phyloP scores from a whole-genome alignment of 2,888 invertebrate species.

The Nesidiocoris tenuis region DNA sequence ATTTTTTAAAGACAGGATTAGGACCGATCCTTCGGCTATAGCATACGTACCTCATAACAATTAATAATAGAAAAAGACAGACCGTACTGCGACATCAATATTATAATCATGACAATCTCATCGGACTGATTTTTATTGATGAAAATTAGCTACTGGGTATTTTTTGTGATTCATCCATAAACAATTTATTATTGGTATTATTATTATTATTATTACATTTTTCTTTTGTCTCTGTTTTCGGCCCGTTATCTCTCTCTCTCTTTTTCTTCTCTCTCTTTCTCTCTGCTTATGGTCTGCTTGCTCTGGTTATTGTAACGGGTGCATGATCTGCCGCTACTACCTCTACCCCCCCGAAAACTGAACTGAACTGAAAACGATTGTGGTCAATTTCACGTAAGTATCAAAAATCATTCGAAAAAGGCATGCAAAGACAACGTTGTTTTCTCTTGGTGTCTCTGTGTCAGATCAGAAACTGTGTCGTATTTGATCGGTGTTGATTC shows the following conservation, averaged over 20 bases:
- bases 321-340: conserved; percentile 68
- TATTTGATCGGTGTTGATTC: not conserved
- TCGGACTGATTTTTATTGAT: too few species aligned
- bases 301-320: conserved; percentile 52
- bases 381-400: conserved; percentile 67
- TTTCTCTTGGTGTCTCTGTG: not conserved
- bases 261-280: conserved; percentile 71
- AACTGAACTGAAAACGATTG: conserved; percentile 55
- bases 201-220: conserved; percentile 16
- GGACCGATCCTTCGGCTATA: too few species aligned
- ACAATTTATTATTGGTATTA: conserved; percentile 19
- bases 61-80: too few species aligned
- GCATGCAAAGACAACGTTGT: not conserved
- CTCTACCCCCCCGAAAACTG: conserved; percentile 52
- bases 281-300: conserved; percentile 69
- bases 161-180: too few species aligned
- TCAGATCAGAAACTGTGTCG: not conserved
- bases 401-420: conserved; percentile 3
- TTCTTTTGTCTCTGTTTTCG: conserved; percentile 56
- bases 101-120: too few species aligned
- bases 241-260: conserved; percentile 62
- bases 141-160: too few species aligned
- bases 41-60: too few species aligned
- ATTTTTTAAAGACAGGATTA: too few species aligned
- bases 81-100: too few species aligned